Percentiles rank a stretch among this genome's conserved stretches.
These are phyloP conservation scores for Helicoverpa zea DNA, from an alignment of 1,140 invertebrate genomes.

Conservation along the genomic window DNA sequence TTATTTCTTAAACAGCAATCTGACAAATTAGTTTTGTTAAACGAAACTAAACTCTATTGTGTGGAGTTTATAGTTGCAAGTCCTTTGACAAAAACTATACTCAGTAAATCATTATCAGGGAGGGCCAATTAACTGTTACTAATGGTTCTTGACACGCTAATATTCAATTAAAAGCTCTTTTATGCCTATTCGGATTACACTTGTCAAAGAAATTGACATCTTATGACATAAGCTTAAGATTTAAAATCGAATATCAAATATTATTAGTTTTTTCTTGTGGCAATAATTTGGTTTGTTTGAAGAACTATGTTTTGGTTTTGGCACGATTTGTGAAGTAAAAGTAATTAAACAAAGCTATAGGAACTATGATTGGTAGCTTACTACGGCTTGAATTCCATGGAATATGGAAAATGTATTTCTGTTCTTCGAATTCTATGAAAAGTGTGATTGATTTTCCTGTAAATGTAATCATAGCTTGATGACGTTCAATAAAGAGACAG, in stretches of 20 bases:
- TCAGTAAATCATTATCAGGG: conserved; percentile 56
- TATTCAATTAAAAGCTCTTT: conserved; percentile 59
- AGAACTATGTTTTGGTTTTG: conserved; percentile 17
- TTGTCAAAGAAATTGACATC: conserved; percentile 18
- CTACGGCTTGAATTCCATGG: background rate
- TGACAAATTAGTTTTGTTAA: background rate
- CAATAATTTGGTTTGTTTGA: conserved; percentile 19
- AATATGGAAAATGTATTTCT: conserved; percentile 5
- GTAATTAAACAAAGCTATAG: conserved; percentile 4
- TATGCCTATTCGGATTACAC: conserved; percentile 19
- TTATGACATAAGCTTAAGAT: conserved; percentile 18
- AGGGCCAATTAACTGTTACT: conserved; percentile 55
- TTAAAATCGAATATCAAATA: background rate
- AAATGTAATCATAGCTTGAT: background rate
- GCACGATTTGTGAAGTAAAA: background rate
- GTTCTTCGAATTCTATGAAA: background rate
- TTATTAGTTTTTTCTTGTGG: background rate
- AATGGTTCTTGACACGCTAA: conserved; percentile 60
- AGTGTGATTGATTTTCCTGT: background rate
- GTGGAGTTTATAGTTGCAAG: background rate
- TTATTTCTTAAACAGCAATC: conserved; percentile 37
- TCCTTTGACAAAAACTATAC: conserved; percentile 1
- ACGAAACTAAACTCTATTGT: conserved; percentile 4
- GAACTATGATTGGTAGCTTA: conserved; percentile 15
- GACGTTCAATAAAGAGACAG: no score